phyloP scores from a whole-genome alignment of 2,113 vertebrate species.

The Ceratotherium simum region DNA sequence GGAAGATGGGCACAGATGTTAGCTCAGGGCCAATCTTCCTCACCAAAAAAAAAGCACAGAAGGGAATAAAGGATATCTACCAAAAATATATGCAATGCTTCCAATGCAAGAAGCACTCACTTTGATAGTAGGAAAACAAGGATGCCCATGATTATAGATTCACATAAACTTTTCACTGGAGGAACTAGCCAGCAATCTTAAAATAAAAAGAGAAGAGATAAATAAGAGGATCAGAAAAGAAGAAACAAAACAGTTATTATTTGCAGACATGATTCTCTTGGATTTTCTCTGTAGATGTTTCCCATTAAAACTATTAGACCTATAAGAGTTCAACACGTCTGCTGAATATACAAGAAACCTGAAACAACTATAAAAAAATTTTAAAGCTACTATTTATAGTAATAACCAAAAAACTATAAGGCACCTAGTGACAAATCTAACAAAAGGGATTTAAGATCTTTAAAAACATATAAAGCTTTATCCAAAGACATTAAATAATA shows the following conservation, averaged over 20 bases:
- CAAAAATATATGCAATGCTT: conserved; percentile 8
- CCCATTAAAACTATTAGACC: background rate
- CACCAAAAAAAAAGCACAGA: background rate
- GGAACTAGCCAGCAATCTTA: background rate
- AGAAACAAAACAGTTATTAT: background rate
- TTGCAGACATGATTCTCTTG: background rate
- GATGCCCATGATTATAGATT: background rate
- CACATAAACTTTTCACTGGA: background rate
- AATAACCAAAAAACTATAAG: conserved; percentile 15
- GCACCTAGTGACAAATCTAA: conserved; percentile 16
- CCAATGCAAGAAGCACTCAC: background rate
- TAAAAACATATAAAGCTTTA: conserved; percentile 3
- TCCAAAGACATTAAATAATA: background rate
- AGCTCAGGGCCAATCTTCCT: no score
- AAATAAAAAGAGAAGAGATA: background rate
- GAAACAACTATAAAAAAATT: background rate
- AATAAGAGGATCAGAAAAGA: background rate
- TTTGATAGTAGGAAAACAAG: conserved; percentile 34
- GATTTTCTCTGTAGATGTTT: background rate
- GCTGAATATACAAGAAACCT: background rate
- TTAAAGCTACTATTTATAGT: background rate
- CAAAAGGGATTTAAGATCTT: background rate
- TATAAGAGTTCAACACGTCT: background rate
- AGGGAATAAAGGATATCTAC: background rate
- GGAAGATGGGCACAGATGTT: no score